Evolutionary conservation across 2,888 invertebrate genomes (phyloP).

Genomic region (Helleia helle): DNA sequence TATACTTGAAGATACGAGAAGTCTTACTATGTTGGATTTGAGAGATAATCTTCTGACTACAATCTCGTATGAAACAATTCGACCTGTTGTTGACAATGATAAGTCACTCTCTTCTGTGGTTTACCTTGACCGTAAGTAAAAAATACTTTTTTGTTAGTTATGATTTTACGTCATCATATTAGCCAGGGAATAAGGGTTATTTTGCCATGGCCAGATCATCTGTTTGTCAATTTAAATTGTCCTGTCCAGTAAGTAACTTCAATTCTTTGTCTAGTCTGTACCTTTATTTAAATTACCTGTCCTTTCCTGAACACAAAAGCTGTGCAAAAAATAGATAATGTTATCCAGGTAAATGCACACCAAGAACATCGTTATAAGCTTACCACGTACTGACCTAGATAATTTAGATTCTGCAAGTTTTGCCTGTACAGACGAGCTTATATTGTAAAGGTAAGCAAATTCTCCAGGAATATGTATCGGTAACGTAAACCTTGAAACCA

Average conservation of each 20-base stretch:
- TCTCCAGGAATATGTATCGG: not conserved
- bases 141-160: too few species aligned
- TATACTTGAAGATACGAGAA: conserved; percentile 80
- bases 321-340: too few species aligned
- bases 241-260: too few species aligned
- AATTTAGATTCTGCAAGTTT: conserved; percentile 1
- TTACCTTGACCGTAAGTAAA: conserved; percentile 83
- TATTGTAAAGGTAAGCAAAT: conserved; percentile 3
- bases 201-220: too few species aligned
- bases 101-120: conserved; percentile 81
- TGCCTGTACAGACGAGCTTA: too few species aligned
- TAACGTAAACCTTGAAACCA: not conserved
- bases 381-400: not conserved
- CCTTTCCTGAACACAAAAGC: too few species aligned
- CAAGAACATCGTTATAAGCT: not conserved
- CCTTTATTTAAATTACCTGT: too few species aligned
- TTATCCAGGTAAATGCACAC: too few species aligned
- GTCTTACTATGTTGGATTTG: conserved; percentile 81
- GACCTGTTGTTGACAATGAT: conserved; percentile 83
- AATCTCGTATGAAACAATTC: conserved; percentile 82
- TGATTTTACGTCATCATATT: too few species aligned
- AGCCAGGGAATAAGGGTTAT: too few species aligned
- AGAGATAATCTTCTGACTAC: conserved; percentile 84
- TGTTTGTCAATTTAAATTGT: too few species aligned
- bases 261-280: too few species aligned